A percentile compares a stretch with the other conserved stretches of the same genome.
These are phyloP conservation scores for Phalacrocorax brasilianus DNA, from an alignment of 2,113 vertebrate genomes.

Conservation along the genomic window DNA sequence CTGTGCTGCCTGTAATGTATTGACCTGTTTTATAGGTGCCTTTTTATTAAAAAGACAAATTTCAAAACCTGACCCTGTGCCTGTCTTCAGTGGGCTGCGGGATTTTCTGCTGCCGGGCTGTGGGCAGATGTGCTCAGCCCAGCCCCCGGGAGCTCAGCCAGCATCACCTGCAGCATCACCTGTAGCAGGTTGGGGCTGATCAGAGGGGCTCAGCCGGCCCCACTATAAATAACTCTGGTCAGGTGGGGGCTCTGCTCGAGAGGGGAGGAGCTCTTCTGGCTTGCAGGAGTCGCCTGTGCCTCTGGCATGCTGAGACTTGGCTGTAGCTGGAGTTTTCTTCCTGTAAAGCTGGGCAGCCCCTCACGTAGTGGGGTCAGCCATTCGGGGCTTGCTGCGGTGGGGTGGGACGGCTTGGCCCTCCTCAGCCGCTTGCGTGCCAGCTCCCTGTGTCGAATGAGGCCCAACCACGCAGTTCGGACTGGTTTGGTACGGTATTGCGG, in stretches of 20 bases:
- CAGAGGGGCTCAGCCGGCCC: not conserved
- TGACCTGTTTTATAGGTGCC: slow-evolving; percentile 87
- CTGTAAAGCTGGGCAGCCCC: not conserved
- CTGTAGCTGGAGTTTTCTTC: not conserved
- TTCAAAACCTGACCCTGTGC: slow-evolving; percentile 51
- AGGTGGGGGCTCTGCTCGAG: not conserved
- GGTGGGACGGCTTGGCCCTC: not conserved
- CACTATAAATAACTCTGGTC: fast-evolving
- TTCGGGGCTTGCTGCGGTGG: fast-evolving
- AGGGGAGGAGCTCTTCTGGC: not conserved
- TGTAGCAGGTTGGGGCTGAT: not conserved
- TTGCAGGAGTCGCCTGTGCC: too few species aligned
- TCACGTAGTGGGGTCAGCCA: not conserved
- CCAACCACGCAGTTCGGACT: fast-evolving
- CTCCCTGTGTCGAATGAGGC: fast-evolving
- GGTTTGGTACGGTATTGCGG: fast-evolving
- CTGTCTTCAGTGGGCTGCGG: not conserved
- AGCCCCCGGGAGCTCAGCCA: not conserved
- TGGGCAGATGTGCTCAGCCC: not conserved
- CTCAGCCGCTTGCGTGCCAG: fast-evolving
- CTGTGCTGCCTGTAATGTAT: slow-evolving; percentile 85
- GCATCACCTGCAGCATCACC: too few species aligned
- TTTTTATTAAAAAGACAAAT: slow-evolving; percentile 84
- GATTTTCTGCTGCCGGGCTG: not conserved
- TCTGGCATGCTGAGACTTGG: too few species aligned